Conservation (phyloP, 2,888 invertebrate species). For the Trilocha varians region DNA sequence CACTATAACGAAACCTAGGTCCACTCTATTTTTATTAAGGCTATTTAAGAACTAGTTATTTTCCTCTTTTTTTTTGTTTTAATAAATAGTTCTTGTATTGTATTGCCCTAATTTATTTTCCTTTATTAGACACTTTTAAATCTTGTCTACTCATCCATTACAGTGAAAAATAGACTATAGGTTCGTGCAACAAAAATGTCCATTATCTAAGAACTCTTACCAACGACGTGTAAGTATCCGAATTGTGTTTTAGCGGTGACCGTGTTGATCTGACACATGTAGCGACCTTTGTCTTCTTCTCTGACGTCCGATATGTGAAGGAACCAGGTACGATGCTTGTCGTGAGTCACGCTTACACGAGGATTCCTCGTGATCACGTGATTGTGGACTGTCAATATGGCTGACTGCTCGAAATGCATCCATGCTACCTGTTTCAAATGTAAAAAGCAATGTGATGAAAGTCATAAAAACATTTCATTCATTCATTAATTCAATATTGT, state of each 20-base stretch:
- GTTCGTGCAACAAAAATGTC: no score
- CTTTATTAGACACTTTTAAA: no score
- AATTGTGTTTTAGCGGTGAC: conserved; percentile 94
- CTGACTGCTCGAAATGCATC: conserved; percentile 96
- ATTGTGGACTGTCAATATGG: conserved; percentile 93
- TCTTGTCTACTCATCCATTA: no score
- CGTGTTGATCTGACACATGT: conserved; percentile 96
- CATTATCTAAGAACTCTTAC: conserved; percentile 77
- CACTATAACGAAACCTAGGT: neutral
- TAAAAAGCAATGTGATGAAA: no score
- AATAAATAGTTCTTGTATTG: no score
- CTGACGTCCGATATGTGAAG: conserved; percentile 93
- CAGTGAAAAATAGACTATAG: no score
- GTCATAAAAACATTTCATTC: no score
- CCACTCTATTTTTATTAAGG: conserved; percentile 1
- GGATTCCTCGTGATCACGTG: conserved; percentile 96
- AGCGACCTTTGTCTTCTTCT: conserved; percentile 91
- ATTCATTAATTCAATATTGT: no score
- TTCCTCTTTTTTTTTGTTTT: no score
- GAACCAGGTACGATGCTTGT: conserved; percentile 94
- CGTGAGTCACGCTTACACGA: conserved; percentile 91
- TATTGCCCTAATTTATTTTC: no score
- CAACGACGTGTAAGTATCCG: conserved; percentile 92
- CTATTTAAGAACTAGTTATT: no score
- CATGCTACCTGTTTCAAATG: conserved; percentile 86